Conservation (phyloP, 2,113 vertebrate species). For the Lophura nycthemera region DNA sequence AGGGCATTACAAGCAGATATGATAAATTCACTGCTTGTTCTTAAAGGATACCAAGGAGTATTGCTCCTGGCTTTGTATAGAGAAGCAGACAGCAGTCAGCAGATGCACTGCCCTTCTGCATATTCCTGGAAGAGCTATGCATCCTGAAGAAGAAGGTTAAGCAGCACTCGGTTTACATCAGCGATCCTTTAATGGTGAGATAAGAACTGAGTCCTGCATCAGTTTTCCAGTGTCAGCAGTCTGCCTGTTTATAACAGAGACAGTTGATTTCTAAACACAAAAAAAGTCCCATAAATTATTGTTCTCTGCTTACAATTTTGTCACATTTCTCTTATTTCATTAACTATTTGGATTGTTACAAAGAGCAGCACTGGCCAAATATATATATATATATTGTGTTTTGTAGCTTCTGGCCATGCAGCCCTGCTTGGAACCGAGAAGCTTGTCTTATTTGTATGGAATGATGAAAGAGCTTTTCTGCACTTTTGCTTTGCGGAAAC, state of each 20-base stretch:
- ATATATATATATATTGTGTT: background rate
- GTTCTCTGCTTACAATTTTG: constrained; percentile 15
- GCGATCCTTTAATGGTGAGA: constrained; percentile 26
- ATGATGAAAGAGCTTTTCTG: background rate
- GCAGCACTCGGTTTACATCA: constrained; percentile 29
- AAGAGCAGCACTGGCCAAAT: background rate
- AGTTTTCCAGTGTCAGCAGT: constrained; percentile 16
- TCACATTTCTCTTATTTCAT: background rate
- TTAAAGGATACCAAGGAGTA: constrained; percentile 37
- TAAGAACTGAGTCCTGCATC: background rate
- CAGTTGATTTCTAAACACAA: constrained; percentile 29
- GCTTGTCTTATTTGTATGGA: background rate
- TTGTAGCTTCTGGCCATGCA: background rate
- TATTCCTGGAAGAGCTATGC: constrained; percentile 49
- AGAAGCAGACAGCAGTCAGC: background rate
- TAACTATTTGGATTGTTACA: constrained; percentile 9
- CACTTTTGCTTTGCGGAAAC: background rate
- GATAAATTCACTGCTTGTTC: constrained; percentile 44
- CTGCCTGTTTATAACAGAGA: background rate
- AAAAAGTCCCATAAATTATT: constrained; percentile 25
- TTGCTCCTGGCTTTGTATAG: background rate
- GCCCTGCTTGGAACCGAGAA: background rate
- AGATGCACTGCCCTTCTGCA: background rate
- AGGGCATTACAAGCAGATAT: constrained; percentile 53
- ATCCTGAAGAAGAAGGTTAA: constrained; percentile 44